Evolutionary conservation across 2,113 vertebrate species (phyloP), one percentile per base, ranked within the genome.

Genomic region (Neomonachus schauinslandi): DNA sequence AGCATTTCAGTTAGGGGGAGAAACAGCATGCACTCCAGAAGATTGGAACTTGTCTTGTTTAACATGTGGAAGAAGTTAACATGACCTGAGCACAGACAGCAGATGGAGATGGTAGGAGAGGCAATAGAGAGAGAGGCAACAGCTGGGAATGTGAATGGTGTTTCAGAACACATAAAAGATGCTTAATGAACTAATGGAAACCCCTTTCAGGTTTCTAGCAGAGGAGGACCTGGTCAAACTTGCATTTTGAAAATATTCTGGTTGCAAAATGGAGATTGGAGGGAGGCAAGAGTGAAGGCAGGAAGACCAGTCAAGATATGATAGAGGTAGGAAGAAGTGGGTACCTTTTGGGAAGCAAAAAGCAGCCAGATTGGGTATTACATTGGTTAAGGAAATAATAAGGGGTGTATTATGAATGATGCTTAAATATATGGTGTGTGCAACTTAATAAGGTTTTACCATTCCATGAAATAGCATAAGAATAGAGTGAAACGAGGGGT

Each of bases 171-270:
- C 8, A 16, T 39, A 24, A 61, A 89, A 53, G 33, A 46, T 53
- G 19, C 26, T 51, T 76, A 74, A 36, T 0, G 33, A 61, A 51
- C 9, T 33, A 57, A 15, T 36, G 31, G 24, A 89, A 92, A 80
- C 9, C 3, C 3, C 7, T 61, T 67, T 74, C 21, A 42, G 26
- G 11, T 57, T 96, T 88, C 59, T 53, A 91, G 7, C 2, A 39
- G 39, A n/a, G 2, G 4, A 49, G 46, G 22, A 55, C 19, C 36
- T 49, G 39, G 33, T 67, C 67, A 85, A 61, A 53, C 22, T 81
- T 74, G 63, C 1, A 15, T 94, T 91, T 59, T 61, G 22, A 92
- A 96, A 95, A 53, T 95, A 74, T 63, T 31, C 42, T 69, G 31
- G 4, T 49, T 89, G 10, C 39, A 72, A 91, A 77, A 53, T n/a